phyloP scores from a whole-genome alignment of 2,797 vertebrate species.

The Sciaenops ocellatus region DNA sequence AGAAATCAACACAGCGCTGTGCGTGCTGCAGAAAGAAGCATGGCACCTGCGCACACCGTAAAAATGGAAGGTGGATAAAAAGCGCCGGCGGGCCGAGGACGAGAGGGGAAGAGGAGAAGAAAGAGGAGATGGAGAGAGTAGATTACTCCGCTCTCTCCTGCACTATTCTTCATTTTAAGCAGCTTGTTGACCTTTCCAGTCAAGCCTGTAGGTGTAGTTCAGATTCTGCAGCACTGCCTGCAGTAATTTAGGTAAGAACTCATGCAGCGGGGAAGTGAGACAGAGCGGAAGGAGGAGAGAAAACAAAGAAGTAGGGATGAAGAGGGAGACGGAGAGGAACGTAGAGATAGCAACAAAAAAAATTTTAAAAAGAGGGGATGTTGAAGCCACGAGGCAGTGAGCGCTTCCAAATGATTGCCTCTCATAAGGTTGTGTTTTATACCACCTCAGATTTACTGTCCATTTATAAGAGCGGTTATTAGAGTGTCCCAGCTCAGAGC shows the following conservation, averaged over 20 bases:
- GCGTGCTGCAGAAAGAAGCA: conserved; percentile 4
- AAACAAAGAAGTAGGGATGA: conserved; percentile 46
- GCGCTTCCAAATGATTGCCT: conserved; percentile 74
- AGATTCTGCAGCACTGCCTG: conserved; percentile 75
- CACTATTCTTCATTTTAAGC: conserved; percentile 86
- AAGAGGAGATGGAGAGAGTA: conserved; percentile 70
- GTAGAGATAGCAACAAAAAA: conserved; percentile 11
- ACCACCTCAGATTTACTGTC: conserved; percentile 71
- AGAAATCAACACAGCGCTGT: conserved; percentile 18
- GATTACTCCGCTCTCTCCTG: conserved; percentile 74
- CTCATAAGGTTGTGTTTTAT: conserved; percentile 75
- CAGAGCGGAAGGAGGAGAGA: conserved; percentile 26
- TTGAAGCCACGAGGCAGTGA: conserved; percentile 30
- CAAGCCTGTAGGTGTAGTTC: conserved; percentile 84
- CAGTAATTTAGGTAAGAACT: conserved; percentile 82
- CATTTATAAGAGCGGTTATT: conserved; percentile 66
- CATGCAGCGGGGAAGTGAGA: conserved; percentile 57
- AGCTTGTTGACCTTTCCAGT: conserved; percentile 86
- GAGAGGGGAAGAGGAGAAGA: conserved; percentile 34
- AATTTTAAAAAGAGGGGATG: conserved; percentile 15
- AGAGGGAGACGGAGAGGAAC: conserved; percentile 45
- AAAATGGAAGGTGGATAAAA: conserved; percentile 42
- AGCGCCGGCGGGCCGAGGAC: not conserved
- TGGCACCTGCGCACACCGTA: conserved; percentile 13
- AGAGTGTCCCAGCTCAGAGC: conserved; percentile 57